phyloP scores from a whole-genome alignment of 2,888 invertebrate species.

The Meganola albula region DNA sequence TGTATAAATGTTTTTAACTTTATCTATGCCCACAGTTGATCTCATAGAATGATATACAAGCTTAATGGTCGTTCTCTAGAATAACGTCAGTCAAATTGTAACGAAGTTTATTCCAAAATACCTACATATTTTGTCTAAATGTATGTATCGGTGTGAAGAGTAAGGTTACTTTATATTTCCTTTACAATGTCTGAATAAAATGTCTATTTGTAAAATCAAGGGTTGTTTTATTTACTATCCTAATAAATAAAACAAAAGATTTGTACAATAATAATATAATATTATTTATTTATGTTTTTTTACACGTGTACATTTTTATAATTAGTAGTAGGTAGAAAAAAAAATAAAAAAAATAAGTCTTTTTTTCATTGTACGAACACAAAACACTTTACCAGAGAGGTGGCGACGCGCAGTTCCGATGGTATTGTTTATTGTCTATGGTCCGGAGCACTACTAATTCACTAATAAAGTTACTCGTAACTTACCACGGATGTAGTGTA shows the following conservation, averaged over 20 bases:
- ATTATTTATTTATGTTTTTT: constrained; percentile 30
- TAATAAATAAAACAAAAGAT: too few relatives aligned
- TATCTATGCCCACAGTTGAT: constrained; percentile 41
- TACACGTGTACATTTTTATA: constrained; percentile 30
- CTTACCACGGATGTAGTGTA: constrained; percentile 51
- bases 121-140: constrained; percentile 68
- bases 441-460: constrained; percentile 51
- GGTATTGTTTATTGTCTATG: constrained; percentile 11
- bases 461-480: constrained; percentile 61
- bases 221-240: constrained; percentile 40
- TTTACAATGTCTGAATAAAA: constrained; percentile 74
- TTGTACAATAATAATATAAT: constrained; percentile 32
- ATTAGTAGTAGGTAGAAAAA: constrained; percentile 25
- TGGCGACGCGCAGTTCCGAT: constrained; percentile 28
- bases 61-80: constrained; percentile 41
- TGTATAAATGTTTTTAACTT: constrained; percentile 32
- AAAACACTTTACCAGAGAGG: constrained; percentile 37
- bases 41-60: constrained; percentile 24
- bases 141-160: constrained; percentile 61
- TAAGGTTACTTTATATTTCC: constrained; percentile 68
- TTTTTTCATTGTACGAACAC: constrained; percentile 25
- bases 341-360: constrained; percentile 21
- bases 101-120: constrained; percentile 67
- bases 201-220: constrained; percentile 60
- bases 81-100: constrained; percentile 47